Conservation (phyloP, 2,888 invertebrate species). For the Pollenia griseotomentosa region DNA sequence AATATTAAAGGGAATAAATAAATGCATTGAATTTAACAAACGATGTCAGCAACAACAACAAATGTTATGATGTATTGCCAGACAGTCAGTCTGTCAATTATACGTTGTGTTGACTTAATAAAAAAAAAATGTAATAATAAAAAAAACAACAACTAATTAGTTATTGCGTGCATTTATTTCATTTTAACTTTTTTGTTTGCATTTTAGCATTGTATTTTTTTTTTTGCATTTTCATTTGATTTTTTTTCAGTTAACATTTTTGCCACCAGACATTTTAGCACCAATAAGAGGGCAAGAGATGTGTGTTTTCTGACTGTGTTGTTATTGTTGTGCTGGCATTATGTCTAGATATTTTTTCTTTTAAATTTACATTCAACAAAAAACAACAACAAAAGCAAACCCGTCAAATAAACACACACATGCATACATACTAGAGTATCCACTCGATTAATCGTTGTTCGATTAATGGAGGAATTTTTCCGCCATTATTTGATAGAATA, state of each 20-base stretch:
- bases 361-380: slow-evolving; percentile 52
- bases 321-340: slow-evolving; percentile 55
- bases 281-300: slow-evolving; percentile 76
- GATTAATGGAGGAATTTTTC: too few species aligned
- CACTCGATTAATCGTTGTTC: too few species aligned
- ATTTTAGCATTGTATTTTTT: slow-evolving; percentile 19
- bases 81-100: slow-evolving; percentile 54
- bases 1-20: neutral
- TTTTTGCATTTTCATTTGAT: slow-evolving; percentile 45
- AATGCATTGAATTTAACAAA: slow-evolving; percentile 28
- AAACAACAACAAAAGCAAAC: slow-evolving; percentile 19
- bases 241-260: slow-evolving; percentile 77
- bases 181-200: slow-evolving; percentile 53
- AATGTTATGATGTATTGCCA: slow-evolving; percentile 48
- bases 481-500: too few species aligned
- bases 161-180: slow-evolving; percentile 66
- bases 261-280: slow-evolving; percentile 80
- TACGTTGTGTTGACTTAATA: slow-evolving; percentile 43
- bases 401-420: slow-evolving; percentile 28
- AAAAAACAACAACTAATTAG: slow-evolving; percentile 59
- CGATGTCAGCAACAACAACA: slow-evolving; percentile 34
- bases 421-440: too few species aligned
- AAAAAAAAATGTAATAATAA: neutral
- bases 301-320: slow-evolving; percentile 54
- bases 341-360: slow-evolving; percentile 53